Percentiles rank a stretch among this genome's conserved stretches.
phyloP scores from a whole-genome alignment of 2,888 invertebrate genomes.

The Clistopyga incitator region DNA sequence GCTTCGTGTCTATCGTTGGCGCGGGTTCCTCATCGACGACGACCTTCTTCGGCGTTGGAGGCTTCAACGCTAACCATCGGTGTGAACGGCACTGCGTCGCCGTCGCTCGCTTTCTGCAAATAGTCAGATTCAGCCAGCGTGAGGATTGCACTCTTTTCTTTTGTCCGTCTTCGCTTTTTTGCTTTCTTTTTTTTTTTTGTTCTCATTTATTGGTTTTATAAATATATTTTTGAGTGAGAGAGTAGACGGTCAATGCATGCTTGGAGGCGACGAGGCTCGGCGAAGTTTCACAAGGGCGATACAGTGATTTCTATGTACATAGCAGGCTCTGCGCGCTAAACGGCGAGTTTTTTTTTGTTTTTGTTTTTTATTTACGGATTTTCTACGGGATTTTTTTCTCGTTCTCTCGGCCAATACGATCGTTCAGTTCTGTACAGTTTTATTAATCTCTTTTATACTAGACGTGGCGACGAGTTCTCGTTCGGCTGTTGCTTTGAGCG shows the following conservation, averaged over 20 bases:
- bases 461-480: slow-evolving; percentile 27
- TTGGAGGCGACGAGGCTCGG: slow-evolving; percentile 50
- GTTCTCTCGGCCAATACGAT: slow-evolving; percentile 24
- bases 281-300: slow-evolving; percentile 20
- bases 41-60: slow-evolving; percentile 77
- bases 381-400: slow-evolving; percentile 44
- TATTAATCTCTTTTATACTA: slow-evolving; percentile 6
- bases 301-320: slow-evolving; percentile 26
- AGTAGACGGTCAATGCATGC: slow-evolving; percentile 50
- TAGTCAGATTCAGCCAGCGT: slow-evolving; percentile 79
- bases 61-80: slow-evolving; percentile 91
- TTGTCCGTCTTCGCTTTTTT: slow-evolving; percentile 49
- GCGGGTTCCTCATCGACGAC: slow-evolving; percentile 63
- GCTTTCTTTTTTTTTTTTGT: slow-evolving; percentile 49
- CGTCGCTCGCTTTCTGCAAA: slow-evolving; percentile 92
- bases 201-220: slow-evolving; percentile 15
- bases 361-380: slow-evolving; percentile 35
- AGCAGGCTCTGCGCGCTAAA: slow-evolving; percentile 28
- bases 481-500: slow-evolving; percentile 45
- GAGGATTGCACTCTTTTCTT: slow-evolving; percentile 65
- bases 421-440: background rate
- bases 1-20: slow-evolving; percentile 75
- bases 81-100: slow-evolving; percentile 93
- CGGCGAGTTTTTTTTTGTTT: slow-evolving; percentile 19
- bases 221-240: background rate